Base-by-base conservation (phyloP, 1,140 invertebrate species). In the Carposina sasakii region DNA sequence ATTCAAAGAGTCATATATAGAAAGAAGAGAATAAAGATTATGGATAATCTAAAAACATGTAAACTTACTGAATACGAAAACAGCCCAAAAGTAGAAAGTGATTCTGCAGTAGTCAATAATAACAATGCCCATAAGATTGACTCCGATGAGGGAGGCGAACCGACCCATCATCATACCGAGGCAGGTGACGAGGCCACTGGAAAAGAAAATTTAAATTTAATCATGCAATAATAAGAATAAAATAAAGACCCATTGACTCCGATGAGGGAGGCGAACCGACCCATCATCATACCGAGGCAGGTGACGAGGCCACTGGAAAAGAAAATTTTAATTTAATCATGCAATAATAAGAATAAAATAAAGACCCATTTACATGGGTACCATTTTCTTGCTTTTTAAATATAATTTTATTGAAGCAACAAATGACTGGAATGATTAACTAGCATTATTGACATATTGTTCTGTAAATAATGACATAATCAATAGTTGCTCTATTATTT, bases 211-310 rank as follows among this genome's bases (percentile, higher is more conserved):
- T n/a, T n/a, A n/a, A n/a, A n/a, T n/a, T 28, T 43, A 15, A 37
- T 37, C 31, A 37, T 13, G 15, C 3, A 3, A 37, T 37, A 2
- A 17, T 13, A 26, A 15, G 2, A n/a, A n/a, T n/a, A n/a, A n/a
- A n/a, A n/a, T n/a, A n/a, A n/a, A n/a, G n/a, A n/a, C n/a, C n/a
- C n/a, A 39, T 63, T 64, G 13, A 71, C 54, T 1, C 60, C 62
- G 1, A 19, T 37, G 17, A 68, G 48, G 3, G 65, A 53, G 1
- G 30, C 12, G 24, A 60, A 15, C 0, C 65, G 51, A 0, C 54
- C 60, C 3, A 60, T 41, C 68, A 71, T 71, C 44, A 65, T 56
- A 16, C 54, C 62, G 1, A 66, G 21, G 20, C 63, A 63, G 1
- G 63, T 60, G 12, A 51, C 65, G 6, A 71, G 17, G 1, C 57